Base-by-base conservation (phyloP, 1,140 invertebrate species). In the Sipha flava region DNA sequence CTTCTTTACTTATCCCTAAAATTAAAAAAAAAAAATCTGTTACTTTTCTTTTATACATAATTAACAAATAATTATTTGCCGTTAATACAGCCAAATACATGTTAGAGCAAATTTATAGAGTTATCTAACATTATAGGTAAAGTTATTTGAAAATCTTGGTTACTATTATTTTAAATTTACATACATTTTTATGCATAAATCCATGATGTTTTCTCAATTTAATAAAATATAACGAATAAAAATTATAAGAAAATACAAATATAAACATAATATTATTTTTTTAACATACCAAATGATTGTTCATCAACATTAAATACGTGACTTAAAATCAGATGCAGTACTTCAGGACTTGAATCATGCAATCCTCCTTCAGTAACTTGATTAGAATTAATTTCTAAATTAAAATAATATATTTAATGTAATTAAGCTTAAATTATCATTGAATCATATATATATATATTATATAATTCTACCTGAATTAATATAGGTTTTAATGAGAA, bases 311-410 rank as follows among this genome's bases (percentile, higher is more conserved):
- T 80, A n/a, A 82, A 81, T 18, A 83, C 73, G 80, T 82, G 81
- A 52, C 73, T 81, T 31, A 94, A 87, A 81, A 97, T 91, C 70
- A 94, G 88, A 87, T 97, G 94, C 83, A 96, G 87, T 81, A 95
- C 89, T 88, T 96, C 94, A 82, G 94, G 92, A 80, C 92, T 92
- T 82, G 92, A 92, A 86, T 96, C 94, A 87, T 94, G 92, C 82
- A 96, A 88, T 79, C 94, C 93, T 83, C 91, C 92, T 85, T 93
- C 93, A 84, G 91, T 90, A 83, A 68, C 21, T 79, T 77, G 73
- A 6, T 59, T 37, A 29, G 73, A 59, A 29, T 57, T 77, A 23
- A 16, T 54, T 26, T 77, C 73, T 77, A 59, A 59, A 29, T 10
- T 9, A 18, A 16, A 37, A 54, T 34, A 54, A 73, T n/a, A 29